Evolutionary conservation across 2,113 vertebrate species (phyloP), one percentile per base, ranked within the genome.

Genomic region (Neodon shergylaensis): DNA sequence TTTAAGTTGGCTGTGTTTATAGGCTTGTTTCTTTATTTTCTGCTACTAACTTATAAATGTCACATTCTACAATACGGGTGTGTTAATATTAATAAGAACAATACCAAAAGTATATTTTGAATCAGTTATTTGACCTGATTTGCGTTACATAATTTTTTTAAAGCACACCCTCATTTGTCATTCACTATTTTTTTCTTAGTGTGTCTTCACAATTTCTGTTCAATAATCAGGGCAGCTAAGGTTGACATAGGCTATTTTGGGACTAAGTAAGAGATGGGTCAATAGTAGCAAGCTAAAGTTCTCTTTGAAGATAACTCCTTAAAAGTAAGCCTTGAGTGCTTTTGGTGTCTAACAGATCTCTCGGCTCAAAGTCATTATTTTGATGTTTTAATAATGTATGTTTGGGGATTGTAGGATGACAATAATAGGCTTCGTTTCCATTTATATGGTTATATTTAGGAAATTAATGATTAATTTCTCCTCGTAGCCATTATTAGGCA

Each of bases 401-500:
- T 86, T 92, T 96, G 58, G 79, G 91, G 61, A 91, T 96, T 90
- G 78, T 88, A 94, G 72, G 87, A 96, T 95, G 73, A 65, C 4
- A 85, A 8, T 87, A 54, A 79, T 76, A 92, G 63, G n/a, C 68
- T 96, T 72, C 47, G 31, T 96, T 97, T 96, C 90, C 63, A 96
- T 90, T 92, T 96, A 96, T 89, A 81, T 95, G n/a, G 74, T 94
- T 94, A 78, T 95, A 88, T 96, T 95, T 96, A 81, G 92, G 61
- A 96, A 98, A 94, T 96, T 93, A 97, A 98, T 97, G 81, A 94
- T 97, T 97, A 85, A 98, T 97, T 96, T 96, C 92, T 96, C 42
- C 91, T 68, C 68, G 49, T 82, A 87, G 36, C 70, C 78, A 73
- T 91, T 97, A 96, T 87, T 93, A 89, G 72, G 83, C 89, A 39